Evolutionary conservation across 2,797 vertebrate genomes (phyloP).

Genomic region (Gymnoscopelus microlampas): DNA sequence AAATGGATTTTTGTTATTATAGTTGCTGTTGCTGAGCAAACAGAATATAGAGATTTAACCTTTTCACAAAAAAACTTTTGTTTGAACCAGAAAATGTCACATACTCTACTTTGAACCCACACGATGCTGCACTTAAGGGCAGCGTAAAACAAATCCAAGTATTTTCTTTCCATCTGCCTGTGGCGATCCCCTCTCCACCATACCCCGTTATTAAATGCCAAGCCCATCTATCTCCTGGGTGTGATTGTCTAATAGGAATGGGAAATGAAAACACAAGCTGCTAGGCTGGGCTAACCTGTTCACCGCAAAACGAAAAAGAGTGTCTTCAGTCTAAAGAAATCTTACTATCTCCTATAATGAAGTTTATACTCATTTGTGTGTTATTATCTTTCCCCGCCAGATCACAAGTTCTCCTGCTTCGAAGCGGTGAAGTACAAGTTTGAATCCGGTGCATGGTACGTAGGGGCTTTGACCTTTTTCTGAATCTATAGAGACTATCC

Average conservation of each 20-base stretch:
- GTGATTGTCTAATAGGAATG: slow-evolving; percentile 49
- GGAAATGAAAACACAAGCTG: not conserved
- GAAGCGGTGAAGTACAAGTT: slow-evolving; percentile 95
- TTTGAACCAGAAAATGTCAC: too few relatives aligned
- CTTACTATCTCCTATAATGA: not conserved
- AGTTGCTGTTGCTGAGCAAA: too few relatives aligned
- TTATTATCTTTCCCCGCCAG: slow-evolving; percentile 67
- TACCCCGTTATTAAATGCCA: slow-evolving; percentile 24
- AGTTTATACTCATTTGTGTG: not conserved
- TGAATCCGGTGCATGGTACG: slow-evolving; percentile 95
- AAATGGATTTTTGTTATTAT: too few relatives aligned
- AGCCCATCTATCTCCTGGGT: slow-evolving; percentile 30
- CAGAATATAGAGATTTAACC: too few relatives aligned
- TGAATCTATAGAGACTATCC: slow-evolving; percentile 7
- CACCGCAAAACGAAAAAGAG: not conserved
- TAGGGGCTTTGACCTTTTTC: slow-evolving; percentile 35
- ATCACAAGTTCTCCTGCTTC: slow-evolving; percentile 85
- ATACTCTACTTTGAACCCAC: too few relatives aligned
- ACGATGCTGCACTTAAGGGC: too few relatives aligned
- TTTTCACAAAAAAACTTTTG: too few relatives aligned
- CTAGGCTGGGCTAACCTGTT: slow-evolving; percentile 35
- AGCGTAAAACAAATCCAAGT: too few relatives aligned
- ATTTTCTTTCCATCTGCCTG: slow-evolving; percentile 2
- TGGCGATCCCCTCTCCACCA: slow-evolving; percentile 19
- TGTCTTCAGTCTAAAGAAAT: slow-evolving; percentile 1